Conservation (phyloP, 2,797 vertebrate genomes). For the Nannoperca obscura region DNA sequence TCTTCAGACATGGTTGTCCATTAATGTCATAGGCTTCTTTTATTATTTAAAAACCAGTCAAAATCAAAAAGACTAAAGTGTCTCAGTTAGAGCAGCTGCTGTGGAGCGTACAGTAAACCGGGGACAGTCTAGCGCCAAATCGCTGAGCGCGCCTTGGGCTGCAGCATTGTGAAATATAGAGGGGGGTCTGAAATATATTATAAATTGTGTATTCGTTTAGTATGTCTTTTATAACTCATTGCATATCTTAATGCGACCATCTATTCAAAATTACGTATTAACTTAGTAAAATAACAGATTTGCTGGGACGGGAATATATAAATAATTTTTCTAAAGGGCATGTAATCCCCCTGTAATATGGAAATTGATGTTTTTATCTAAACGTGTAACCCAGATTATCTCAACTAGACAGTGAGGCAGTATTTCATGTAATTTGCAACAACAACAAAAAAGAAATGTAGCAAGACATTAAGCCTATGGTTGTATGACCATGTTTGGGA, state of each 20-base stretch:
- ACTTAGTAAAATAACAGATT: fast-evolving
- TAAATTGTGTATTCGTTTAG: not conserved
- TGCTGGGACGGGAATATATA: not conserved
- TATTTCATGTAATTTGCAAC: not conserved
- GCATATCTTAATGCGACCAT: fast-evolving
- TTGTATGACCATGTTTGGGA: not conserved
- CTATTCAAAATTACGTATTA: too few species aligned
- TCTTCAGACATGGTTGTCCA: conserved; percentile 85
- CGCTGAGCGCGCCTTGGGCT: conserved; percentile 78
- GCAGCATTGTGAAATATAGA: conserved; percentile 15
- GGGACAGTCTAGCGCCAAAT: conserved; percentile 82
- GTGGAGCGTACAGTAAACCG: conserved; percentile 31
- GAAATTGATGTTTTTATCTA: conserved; percentile 24
- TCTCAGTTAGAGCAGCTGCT: not conserved
- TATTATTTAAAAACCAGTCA: not conserved
- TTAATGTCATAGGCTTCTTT: conserved; percentile 17
- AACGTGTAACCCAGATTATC: conserved; percentile 40
- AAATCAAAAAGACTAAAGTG: conserved; percentile 5
- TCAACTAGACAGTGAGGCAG: not conserved
- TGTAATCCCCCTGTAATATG: conserved; percentile 17
- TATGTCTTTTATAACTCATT: not conserved
- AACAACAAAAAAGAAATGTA: not conserved
- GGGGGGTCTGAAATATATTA: not conserved
- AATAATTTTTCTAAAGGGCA: not conserved
- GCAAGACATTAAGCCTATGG: not conserved